Conservation (phyloP, 1,140 invertebrate species). For the Macrocentrus cingulum region DNA sequence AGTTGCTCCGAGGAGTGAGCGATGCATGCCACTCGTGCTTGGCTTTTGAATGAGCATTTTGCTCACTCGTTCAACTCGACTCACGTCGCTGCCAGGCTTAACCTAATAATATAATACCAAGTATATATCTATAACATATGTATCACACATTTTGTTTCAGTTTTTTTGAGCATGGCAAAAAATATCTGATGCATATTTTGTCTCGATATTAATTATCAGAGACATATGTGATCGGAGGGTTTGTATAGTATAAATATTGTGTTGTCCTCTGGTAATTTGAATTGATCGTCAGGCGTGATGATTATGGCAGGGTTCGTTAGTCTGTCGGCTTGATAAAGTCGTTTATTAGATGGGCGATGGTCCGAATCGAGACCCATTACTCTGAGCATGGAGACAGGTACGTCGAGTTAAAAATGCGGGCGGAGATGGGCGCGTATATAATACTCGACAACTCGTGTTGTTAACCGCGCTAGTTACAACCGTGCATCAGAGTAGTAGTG, state of each 20-base stretch:
- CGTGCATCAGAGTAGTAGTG: constrained; percentile 1
- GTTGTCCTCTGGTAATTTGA: no score
- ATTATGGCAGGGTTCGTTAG: constrained; percentile 24
- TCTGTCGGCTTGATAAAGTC: constrained; percentile 26
- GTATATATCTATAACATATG: no score
- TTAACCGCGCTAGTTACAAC: constrained; percentile 35
- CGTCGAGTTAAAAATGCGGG: constrained; percentile 8
- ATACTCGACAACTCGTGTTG: constrained; percentile 28
- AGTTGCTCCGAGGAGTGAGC: constrained; percentile 44
- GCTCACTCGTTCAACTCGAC: neutral
- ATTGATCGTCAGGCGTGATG: neutral
- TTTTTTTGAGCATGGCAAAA: no score
- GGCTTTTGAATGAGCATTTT: constrained; percentile 25
- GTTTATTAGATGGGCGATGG: constrained; percentile 23
- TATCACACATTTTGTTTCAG: no score
- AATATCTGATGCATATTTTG: no score
- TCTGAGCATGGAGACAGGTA: constrained; percentile 15
- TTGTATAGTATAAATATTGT: no score
- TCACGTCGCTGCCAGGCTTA: no score
- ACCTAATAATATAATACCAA: no score
- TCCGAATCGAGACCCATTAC: constrained; percentile 22
- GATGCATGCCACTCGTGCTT: constrained; percentile 51
- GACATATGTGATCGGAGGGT: no score
- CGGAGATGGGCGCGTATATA: constrained; percentile 2
- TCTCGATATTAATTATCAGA: no score